Percentiles rank a stretch among this genome's conserved stretches.
Conservation (phyloP, 2,888 invertebrate species). For the Hesperia comma region DNA sequence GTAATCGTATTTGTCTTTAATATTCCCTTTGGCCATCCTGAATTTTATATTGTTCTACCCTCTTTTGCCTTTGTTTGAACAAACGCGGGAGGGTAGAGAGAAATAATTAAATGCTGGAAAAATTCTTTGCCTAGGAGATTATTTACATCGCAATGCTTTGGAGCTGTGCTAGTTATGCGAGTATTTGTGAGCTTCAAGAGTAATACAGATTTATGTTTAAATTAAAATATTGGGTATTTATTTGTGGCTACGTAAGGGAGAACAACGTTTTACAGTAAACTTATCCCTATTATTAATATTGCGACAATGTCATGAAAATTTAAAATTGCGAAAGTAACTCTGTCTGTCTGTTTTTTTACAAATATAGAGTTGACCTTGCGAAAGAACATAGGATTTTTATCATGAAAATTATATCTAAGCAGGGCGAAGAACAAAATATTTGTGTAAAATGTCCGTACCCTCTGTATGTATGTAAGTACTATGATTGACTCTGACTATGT, state of each 20-base stretch:
- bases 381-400: too few relatives aligned
- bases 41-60: slow-evolving; percentile 19
- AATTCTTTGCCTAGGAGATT: slow-evolving; percentile 27
- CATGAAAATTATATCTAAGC: too few relatives aligned
- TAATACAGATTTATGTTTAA: slow-evolving; percentile 5
- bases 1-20: slow-evolving; percentile 33
- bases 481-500: too few relatives aligned
- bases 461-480: too few relatives aligned
- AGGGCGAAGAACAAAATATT: too few relatives aligned
- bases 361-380: too few relatives aligned
- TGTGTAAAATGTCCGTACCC: too few relatives aligned
- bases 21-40: slow-evolving; percentile 32
- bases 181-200: slow-evolving; percentile 12
- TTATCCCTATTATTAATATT: too few relatives aligned
- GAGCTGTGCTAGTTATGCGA: slow-evolving; percentile 11
- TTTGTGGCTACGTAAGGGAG: background rate
- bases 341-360: too few relatives aligned
- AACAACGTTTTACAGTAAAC: too few relatives aligned
- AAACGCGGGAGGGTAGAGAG: slow-evolving; percentile 25
- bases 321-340: too few relatives aligned
- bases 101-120: slow-evolving; percentile 36
- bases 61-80: slow-evolving; percentile 32
- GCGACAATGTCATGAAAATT: too few relatives aligned
- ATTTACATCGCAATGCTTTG: slow-evolving; percentile 28
- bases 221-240: slow-evolving; percentile 1